These are phyloP conservation scores for Bubo blakistoni DNA, from an alignment of 2,113 vertebrate genomes.

Conservation along the genomic window DNA sequence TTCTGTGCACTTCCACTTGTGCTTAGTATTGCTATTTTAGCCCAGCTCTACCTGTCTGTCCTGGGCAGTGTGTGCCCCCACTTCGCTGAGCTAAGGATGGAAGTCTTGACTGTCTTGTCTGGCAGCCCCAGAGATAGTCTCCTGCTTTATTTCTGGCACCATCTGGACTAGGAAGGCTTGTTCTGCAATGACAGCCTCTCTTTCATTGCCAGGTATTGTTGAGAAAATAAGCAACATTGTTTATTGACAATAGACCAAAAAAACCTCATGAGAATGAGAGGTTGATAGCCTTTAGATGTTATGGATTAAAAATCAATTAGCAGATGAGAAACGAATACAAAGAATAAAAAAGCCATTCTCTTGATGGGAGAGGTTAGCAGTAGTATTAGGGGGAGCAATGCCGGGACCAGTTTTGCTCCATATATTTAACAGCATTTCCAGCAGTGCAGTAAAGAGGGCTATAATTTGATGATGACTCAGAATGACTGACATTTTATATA, in stretches of 20 bases:
- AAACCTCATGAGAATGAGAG: background rate
- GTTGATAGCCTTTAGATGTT: background rate
- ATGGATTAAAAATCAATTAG: background rate
- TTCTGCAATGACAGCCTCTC: background rate
- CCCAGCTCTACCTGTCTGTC: background rate
- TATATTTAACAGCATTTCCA: background rate
- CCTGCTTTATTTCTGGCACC: background rate
- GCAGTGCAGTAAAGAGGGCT: background rate
- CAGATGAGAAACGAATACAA: background rate
- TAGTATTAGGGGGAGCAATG: background rate
- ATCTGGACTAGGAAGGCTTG: background rate
- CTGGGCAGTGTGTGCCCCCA: background rate
- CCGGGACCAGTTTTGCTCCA: background rate
- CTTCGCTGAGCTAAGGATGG: background rate
- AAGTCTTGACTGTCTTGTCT: background rate
- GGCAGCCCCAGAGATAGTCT: background rate
- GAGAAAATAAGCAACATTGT: background rate
- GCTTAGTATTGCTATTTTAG: rapidly evolving
- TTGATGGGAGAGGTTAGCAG: background rate
- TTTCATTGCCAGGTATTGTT: background rate
- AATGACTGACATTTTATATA: slow-evolving; percentile 9
- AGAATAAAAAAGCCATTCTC: background rate
- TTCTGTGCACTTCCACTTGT: background rate
- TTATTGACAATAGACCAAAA: background rate
- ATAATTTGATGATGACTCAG: slow-evolving; percentile 12